These are phyloP conservation scores for Brachyptera putata DNA, from an alignment of 2,888 invertebrate species.

Conservation along the genomic window DNA sequence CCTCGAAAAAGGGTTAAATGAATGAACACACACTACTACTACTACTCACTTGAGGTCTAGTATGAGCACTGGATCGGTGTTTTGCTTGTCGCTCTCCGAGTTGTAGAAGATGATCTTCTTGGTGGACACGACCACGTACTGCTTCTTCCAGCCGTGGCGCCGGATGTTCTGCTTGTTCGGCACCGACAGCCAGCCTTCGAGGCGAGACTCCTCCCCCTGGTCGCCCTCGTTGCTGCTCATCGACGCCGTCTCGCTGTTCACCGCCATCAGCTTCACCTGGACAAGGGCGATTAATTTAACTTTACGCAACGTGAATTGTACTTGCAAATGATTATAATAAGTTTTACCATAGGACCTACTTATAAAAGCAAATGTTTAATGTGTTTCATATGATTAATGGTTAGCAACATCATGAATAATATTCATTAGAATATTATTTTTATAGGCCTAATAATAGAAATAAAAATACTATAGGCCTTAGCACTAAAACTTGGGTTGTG, in stretches of 20 bases:
- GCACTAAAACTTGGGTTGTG: too few species aligned
- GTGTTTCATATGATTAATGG: too few species aligned
- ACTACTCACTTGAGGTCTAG: conserved; percentile 91
- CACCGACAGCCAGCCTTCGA: conserved; percentile 95
- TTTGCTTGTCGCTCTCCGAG: conserved; percentile 88
- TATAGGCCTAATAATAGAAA: too few species aligned
- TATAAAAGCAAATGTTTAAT: not conserved
- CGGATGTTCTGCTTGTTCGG: conserved; percentile 94
- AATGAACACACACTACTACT: too few species aligned
- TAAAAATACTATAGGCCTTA: too few species aligned
- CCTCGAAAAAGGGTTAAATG: too few species aligned
- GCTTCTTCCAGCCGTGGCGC: conserved; percentile 94
- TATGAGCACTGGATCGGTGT: conserved; percentile 90
- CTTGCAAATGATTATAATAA: too few species aligned
- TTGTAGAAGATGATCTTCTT: conserved; percentile 97
- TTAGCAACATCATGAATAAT: too few species aligned
- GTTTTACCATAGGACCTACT: too few species aligned
- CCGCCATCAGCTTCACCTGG: conserved; percentile 68
- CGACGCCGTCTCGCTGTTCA: conserved; percentile 84
- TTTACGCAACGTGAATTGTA: not conserved
- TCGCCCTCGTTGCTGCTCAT: conserved; percentile 87
- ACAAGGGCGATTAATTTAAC: not conserved
- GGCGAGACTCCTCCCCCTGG: conserved; percentile 54
- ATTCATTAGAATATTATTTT: too few species aligned
- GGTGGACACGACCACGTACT: conserved; percentile 94